Conservation (phyloP, 92 coral and sea anemone genomes). For the Palythoa heliodiscus region DNA sequence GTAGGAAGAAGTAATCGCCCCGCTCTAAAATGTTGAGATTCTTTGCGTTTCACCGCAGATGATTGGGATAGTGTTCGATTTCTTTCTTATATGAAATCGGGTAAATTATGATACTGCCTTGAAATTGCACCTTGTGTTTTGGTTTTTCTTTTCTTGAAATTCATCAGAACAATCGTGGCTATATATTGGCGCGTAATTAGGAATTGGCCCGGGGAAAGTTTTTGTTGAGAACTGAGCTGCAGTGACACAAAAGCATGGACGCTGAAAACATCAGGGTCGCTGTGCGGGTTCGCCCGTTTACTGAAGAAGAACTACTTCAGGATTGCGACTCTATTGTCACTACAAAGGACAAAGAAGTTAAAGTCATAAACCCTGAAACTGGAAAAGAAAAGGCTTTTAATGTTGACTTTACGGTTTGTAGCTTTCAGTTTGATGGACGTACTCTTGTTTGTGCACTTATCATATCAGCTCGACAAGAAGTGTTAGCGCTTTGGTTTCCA, state of each 20-base stretch:
- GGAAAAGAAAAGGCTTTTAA: constrained; percentile 78
- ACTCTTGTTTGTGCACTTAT: constrained; percentile 28
- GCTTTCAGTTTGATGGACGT: not conserved
- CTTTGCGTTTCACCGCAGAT: constrained; percentile 57
- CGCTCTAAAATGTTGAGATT: constrained; percentile 61
- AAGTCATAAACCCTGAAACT: constrained; percentile 78
- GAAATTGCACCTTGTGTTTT: constrained; percentile 13
- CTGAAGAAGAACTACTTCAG: constrained; percentile 71
- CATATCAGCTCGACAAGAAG: constrained; percentile 18
- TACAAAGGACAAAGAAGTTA: constrained; percentile 70
- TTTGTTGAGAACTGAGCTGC: not conserved
- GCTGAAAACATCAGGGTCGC: constrained; percentile 76
- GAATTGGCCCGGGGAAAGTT: constrained; percentile 21
- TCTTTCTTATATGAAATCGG: constrained; percentile 35
- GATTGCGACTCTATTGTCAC: constrained; percentile 70
- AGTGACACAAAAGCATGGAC: constrained; percentile 17
- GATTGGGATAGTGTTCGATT: constrained; percentile 47
- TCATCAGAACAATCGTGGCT: constrained; percentile 1
- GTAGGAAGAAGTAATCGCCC: constrained; percentile 45
- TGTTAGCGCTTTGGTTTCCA: constrained; percentile 31
- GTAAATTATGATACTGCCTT: constrained; percentile 28
- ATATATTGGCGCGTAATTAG: constrained; percentile 10
- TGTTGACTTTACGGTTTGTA: constrained; percentile 88
- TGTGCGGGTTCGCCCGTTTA: constrained; percentile 80
- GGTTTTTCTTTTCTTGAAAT: not conserved